Conservation (phyloP, 2,888 invertebrate genomes). For the Diploptera punctata region DNA sequence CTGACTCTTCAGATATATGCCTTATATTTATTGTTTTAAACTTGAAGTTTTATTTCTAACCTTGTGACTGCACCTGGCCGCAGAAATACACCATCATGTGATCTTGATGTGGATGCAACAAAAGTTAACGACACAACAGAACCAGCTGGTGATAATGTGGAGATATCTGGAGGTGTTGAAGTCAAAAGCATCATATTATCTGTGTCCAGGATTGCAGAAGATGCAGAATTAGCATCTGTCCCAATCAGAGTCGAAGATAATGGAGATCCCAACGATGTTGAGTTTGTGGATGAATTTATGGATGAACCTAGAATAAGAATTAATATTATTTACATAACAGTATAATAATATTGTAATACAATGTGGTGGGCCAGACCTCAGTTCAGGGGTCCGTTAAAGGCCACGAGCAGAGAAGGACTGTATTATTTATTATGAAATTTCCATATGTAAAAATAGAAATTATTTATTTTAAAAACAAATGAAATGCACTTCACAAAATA, state of each 20-base stretch:
- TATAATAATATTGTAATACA: too few relatives aligned
- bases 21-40: too few relatives aligned
- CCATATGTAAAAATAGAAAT: too few relatives aligned
- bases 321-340: too few relatives aligned
- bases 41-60: slow-evolving; percentile 50
- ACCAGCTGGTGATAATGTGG: slow-evolving; percentile 55
- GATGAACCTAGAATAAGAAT: neutral
- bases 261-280: neutral
- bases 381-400: too few relatives aligned
- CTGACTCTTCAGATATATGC: too few relatives aligned
- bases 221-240: neutral
- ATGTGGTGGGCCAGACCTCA: too few relatives aligned
- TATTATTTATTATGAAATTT: too few relatives aligned
- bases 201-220: slow-evolving; percentile 47
- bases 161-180: slow-evolving; percentile 32
- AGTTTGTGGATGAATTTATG: too few relatives aligned
- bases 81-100: slow-evolving; percentile 73
- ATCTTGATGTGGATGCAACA: slow-evolving; percentile 52
- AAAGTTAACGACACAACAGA: slow-evolving; percentile 55
- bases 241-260: neutral
- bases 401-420: too few relatives aligned
- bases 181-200: slow-evolving; percentile 4
- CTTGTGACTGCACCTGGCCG: slow-evolving; percentile 69
- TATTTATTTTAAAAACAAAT: too few relatives aligned
- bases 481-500: too few relatives aligned